phyloP scores from a whole-genome alignment of 2,888 invertebrate species.

The Rotaria macrura region DNA sequence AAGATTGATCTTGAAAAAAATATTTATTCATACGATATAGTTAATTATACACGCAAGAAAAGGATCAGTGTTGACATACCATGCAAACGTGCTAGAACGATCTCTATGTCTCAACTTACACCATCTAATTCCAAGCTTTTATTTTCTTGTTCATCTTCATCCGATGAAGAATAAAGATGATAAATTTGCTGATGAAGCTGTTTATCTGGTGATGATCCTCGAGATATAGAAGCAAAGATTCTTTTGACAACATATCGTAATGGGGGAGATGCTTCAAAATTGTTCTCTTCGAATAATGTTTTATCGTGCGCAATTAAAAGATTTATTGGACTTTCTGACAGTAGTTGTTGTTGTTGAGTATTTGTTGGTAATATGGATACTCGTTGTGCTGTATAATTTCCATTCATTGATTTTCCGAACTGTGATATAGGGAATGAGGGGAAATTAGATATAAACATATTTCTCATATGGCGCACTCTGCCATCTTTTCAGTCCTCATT shows the following conservation, averaged over 20 bases:
- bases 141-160: not conserved
- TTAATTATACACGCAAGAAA: not conserved
- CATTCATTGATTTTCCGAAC: not conserved
- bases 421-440: not conserved
- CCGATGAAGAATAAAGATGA: not conserved
- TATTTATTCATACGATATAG: too few species aligned
- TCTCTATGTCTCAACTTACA: not conserved
- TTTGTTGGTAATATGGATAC: not conserved
- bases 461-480: not conserved
- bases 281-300: not conserved
- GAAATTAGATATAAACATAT: not conserved
- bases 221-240: not conserved
- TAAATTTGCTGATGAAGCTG: not conserved
- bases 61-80: not conserved
- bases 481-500: not conserved
- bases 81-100: not conserved
- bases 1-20: not conserved
- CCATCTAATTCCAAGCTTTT: not conserved
- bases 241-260: not conserved
- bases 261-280: not conserved
- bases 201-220: slow-evolving; percentile 4
- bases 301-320: not conserved
- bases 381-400: not conserved
- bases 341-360: not conserved
- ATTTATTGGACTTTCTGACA: not conserved